A percentile compares a stretch with the other conserved stretches of the same genome.
phyloP scores from a whole-genome alignment of 2,797 vertebrate species.

The Mareca penelope region DNA sequence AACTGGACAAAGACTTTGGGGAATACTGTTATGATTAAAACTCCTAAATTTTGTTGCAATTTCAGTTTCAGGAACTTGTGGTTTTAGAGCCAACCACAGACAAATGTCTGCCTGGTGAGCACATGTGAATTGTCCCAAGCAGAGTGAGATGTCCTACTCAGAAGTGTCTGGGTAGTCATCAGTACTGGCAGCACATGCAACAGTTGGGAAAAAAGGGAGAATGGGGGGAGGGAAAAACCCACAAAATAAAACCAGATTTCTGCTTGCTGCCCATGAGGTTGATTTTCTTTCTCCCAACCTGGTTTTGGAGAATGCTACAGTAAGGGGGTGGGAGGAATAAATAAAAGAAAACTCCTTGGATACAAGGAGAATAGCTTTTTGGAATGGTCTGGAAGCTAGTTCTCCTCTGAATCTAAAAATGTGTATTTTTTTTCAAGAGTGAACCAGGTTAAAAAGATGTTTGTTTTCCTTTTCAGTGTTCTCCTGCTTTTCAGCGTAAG shows the following conservation, averaged over 20 bases:
- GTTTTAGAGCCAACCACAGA: constrained; percentile 57
- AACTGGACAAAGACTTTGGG: not conserved
- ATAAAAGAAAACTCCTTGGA: not conserved
- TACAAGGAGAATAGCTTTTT: not conserved
- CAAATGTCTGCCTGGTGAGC: constrained; percentile 71
- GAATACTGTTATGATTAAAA: constrained; percentile 1
- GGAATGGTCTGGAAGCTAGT: not conserved
- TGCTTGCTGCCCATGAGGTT: constrained; percentile 8
- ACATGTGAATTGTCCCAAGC: constrained; percentile 68
- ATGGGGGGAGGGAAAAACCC: constrained; percentile 39
- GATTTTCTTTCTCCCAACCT: constrained; percentile 48
- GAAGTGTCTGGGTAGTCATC: constrained; percentile 68
- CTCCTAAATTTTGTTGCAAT: constrained; percentile 10
- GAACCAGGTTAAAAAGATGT: not conserved
- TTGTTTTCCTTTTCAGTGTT: not conserved
- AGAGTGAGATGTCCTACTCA: constrained; percentile 71
- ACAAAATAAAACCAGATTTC: constrained; percentile 71
- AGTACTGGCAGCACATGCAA: constrained; percentile 58
- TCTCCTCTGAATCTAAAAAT: not conserved
- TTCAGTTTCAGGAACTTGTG: constrained; percentile 63
- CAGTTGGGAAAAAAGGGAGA: not conserved
- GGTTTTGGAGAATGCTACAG: constrained; percentile 17
- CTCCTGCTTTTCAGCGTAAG: not conserved
- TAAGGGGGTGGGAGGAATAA: not conserved
- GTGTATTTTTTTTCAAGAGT: not conserved